Percentiles rank a stretch among this genome's conserved stretches.
These are phyloP conservation scores for Acanthisitta chloris DNA, from an alignment of 2,113 vertebrate species.

Conservation along the genomic window DNA sequence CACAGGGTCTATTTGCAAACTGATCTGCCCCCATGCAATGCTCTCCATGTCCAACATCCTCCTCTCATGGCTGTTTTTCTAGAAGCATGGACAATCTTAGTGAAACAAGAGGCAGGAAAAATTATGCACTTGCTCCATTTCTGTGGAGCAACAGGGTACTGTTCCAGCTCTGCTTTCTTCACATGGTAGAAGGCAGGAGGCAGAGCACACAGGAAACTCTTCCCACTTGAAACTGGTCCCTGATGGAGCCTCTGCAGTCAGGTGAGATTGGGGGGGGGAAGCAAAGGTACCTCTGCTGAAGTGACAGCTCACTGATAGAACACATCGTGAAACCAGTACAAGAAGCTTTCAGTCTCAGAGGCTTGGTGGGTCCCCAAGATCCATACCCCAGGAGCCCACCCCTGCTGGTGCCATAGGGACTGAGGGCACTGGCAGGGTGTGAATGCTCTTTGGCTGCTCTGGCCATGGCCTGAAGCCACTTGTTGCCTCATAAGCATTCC, in stretches of 20 bases:
- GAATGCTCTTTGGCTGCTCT: neutral
- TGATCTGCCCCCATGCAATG: rapidly evolving
- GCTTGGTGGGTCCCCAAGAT: neutral
- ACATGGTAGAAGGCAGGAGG: neutral
- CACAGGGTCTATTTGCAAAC: neutral
- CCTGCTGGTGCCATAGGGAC: neutral
- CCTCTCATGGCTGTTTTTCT: neutral
- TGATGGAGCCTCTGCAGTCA: neutral
- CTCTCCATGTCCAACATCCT: neutral
- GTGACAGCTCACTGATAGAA: neutral
- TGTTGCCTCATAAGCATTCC: neutral
- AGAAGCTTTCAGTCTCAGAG: neutral
- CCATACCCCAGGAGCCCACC: neutral
- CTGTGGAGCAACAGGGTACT: neutral
- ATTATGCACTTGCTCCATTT: neutral
- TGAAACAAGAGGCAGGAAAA: neutral
- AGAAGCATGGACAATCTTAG: rapidly evolving
- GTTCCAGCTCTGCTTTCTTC: neutral
- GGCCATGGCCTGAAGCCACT: rapidly evolving
- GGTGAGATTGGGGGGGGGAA: neutral
- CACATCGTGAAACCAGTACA: neutral
- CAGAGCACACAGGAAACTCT: neutral
- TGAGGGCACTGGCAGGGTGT: neutral
- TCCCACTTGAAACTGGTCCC: neutral
- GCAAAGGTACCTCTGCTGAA: rapidly evolving